These are phyloP conservation scores for Eupithecia abbreviata DNA, from an alignment of 2,888 invertebrate genomes.

Conservation along the genomic window DNA sequence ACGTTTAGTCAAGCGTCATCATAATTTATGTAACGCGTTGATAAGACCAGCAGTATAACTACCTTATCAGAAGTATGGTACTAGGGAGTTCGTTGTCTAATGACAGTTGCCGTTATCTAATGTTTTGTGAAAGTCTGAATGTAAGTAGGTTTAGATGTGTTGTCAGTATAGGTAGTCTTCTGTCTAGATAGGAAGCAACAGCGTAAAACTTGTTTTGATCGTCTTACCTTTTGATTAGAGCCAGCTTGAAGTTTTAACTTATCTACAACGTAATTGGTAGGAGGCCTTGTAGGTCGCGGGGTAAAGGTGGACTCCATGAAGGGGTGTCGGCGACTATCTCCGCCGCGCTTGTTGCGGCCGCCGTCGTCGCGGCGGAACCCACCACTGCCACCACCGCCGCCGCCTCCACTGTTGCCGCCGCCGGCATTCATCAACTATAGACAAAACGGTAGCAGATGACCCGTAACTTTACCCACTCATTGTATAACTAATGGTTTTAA, in stretches of 20 bases:
- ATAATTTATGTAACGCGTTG: slow-evolving; percentile 21
- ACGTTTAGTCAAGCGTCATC: slow-evolving; percentile 17
- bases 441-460: background rate
- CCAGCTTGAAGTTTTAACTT: slow-evolving; percentile 72
- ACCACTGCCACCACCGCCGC: slow-evolving; percentile 71
- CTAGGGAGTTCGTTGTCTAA: background rate
- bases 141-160: background rate
- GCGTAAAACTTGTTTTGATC: background rate
- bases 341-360: slow-evolving; percentile 73
- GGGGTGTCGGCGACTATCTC: slow-evolving; percentile 70
- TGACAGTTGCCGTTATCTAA: background rate
- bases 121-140: background rate
- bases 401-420: slow-evolving; percentile 67
- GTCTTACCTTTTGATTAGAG: slow-evolving; percentile 65
- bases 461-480: background rate
- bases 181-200: background rate
- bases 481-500: background rate
- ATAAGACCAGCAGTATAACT: slow-evolving; percentile 17
- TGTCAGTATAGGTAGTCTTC: background rate
- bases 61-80: slow-evolving; percentile 30
- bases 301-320: slow-evolving; percentile 63
- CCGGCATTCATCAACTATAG: slow-evolving; percentile 79
- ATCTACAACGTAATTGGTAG: slow-evolving; percentile 66
- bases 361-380: slow-evolving; percentile 86
- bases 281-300: slow-evolving; percentile 56